Base-by-base conservation (phyloP, 2,888 invertebrate species). In the Cantharis lateralis region DNA sequence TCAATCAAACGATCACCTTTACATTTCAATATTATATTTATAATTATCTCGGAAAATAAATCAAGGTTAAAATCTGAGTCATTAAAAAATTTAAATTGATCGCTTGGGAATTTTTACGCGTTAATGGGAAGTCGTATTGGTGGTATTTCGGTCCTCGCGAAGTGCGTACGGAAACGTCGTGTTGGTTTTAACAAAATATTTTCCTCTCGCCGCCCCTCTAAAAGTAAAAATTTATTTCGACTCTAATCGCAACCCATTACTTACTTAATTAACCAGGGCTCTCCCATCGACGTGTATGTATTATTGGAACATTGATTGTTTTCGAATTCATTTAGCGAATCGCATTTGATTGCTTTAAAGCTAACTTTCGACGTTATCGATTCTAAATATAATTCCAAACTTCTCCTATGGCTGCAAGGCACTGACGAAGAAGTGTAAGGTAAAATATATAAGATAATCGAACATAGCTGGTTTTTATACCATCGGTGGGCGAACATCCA, bases 401-500 rank as follows among this genome's bases (percentile, higher is more conserved):
- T 77, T 70, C 79, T 79, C 68, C 71, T 69, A 62, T 79, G 77
- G 20, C 73, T 76, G 64, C 79, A 79, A 16, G 71, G 11, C 11
- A 79, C 79, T 78, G 20, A 63, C 76, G 24, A 63, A 78, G 28
- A 9, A 26, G 24, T 28, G 15, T 70, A 16, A 61, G 13, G 16
- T 70, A 16, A 62, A n/a, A 10, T 48, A 20, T n/a, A n/a, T 24
- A 24, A 24, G 18, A 3, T 10, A 16, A 32, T 48, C 48, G n/a
- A 61, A 1, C 32, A 10, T 16, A 10, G 13, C 1, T 13, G n/a
- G 7, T 48, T 48, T 32, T 24, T n/a, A 72, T 72, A 77, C 79
- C 74, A 24, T 79, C 66, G 9, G 79, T 32, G 18, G 71, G 4
- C 11, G 74, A 64, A 63, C 79, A 79, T 2, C 26, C 15, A 2